Percentiles rank a stretch among this genome's conserved stretches.
These are phyloP conservation scores for Tinea pellionella DNA, from an alignment of 2,888 invertebrate genomes.

Conservation along the genomic window DNA sequence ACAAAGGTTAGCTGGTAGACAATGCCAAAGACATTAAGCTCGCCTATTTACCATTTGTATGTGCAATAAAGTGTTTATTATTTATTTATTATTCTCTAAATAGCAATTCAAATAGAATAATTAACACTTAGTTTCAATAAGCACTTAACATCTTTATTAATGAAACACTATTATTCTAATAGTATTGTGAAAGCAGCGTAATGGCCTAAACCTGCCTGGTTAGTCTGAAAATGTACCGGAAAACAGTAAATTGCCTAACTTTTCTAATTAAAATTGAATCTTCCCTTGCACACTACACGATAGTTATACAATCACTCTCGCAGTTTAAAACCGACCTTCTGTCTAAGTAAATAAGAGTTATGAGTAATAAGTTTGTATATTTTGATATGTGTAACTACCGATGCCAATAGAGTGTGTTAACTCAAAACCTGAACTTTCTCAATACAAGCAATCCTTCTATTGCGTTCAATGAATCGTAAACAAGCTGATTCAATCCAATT, in stretches of 20 bases:
- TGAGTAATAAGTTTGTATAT: background rate
- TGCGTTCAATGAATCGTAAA: background rate
- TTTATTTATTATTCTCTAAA: too few species aligned
- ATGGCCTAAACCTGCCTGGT: slow-evolving; percentile 6
- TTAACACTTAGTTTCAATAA: too few species aligned
- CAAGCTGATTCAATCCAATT: background rate
- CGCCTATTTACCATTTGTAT: too few species aligned
- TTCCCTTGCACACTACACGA: slow-evolving; percentile 4
- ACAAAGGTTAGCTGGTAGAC: too few species aligned
- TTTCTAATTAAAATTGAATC: slow-evolving; percentile 12
- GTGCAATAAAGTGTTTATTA: too few species aligned
- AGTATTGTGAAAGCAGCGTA: background rate
- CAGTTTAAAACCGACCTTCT: background rate
- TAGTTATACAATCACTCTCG: background rate
- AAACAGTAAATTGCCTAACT: slow-evolving; percentile 13
- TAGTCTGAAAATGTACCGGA: slow-evolving; percentile 2
- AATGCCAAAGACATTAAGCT: too few species aligned
- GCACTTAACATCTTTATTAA: too few species aligned
- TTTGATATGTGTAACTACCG: background rate
- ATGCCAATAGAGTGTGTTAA: background rate
- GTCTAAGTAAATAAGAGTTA: background rate
- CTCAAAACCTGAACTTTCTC: background rate
- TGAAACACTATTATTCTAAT: too few species aligned
- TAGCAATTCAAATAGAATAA: too few species aligned
- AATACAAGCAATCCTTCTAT: background rate